Conservation (phyloP, 2,888 invertebrate species). For the Adelognathus sp. region DNA sequence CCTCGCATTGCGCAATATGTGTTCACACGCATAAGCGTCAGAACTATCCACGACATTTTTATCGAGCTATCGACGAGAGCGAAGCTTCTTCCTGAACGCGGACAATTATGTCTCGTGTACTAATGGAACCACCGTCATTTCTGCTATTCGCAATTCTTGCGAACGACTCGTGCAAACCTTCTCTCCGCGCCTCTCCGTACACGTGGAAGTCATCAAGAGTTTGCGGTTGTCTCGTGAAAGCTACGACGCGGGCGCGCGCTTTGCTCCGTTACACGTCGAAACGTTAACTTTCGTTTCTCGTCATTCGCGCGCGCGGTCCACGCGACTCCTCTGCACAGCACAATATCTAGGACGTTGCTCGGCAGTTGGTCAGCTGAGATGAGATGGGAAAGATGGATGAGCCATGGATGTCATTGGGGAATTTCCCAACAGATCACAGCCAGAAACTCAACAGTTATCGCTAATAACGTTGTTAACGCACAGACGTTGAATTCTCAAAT, state of each 20-base stretch:
- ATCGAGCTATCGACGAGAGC: conserved; percentile 43
- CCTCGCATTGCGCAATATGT: background rate
- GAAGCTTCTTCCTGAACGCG: conserved; percentile 62
- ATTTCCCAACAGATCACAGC: background rate
- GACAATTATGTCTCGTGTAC: conserved; percentile 62
- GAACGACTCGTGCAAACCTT: background rate
- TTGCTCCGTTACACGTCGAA: conserved; percentile 28
- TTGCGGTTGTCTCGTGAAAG: conserved; percentile 56
- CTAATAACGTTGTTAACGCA: conserved; percentile 12
- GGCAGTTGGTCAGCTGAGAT: conserved; percentile 13
- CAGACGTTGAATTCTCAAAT: background rate
- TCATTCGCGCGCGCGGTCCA: conserved; percentile 11
- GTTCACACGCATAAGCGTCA: background rate
- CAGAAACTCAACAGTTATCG: background rate
- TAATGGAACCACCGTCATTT: conserved; percentile 23
- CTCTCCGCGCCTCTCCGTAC: background rate
- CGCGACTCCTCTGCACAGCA: background rate
- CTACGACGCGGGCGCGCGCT: background rate
- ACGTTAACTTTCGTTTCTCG: conserved; percentile 49
- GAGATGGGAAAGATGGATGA: background rate
- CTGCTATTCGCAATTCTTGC: conserved; percentile 25
- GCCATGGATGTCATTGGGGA: conserved; percentile 16
- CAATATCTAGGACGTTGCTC: background rate
- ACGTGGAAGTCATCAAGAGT: conserved; percentile 54
- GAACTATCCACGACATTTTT: background rate